phyloP scores from a whole-genome alignment of 2,888 invertebrate genomes.

The Aplocera efformata region DNA sequence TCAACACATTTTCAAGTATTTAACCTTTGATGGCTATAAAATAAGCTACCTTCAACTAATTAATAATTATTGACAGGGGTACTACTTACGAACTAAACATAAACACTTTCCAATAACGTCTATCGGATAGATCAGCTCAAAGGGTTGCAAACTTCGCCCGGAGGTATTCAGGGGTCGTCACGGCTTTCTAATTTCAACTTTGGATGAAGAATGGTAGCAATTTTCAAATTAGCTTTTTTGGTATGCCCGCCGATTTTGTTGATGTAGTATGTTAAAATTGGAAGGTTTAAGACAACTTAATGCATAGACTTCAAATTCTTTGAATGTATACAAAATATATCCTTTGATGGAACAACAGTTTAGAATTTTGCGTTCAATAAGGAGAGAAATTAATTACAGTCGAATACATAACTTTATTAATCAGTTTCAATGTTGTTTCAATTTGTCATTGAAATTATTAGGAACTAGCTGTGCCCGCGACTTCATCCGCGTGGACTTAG shows the following conservation, averaged over 20 bases:
- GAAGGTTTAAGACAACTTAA: background rate
- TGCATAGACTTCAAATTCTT: background rate
- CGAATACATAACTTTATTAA: no score
- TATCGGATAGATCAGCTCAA: slow-evolving; percentile 66
- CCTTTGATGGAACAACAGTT: no score
- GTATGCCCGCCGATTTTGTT: slow-evolving; percentile 31
- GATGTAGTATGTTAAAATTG: slow-evolving; percentile 7
- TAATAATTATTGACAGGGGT: slow-evolving; percentile 53
- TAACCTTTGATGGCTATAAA: slow-evolving; percentile 11
- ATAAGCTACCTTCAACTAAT: slow-evolving; percentile 16
- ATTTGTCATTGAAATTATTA: no score
- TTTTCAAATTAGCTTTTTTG: slow-evolving; percentile 70
- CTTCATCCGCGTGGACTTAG: no score
- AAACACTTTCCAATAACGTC: slow-evolving; percentile 58
- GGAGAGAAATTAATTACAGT: no score
- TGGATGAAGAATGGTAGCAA: slow-evolving; percentile 54
- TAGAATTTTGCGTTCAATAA: no score
- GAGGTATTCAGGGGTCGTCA: slow-evolving; percentile 71
- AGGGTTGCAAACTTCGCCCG: slow-evolving; percentile 63
- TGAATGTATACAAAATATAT: no score
- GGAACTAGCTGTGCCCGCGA: no score
- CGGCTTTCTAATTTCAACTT: slow-evolving; percentile 76
- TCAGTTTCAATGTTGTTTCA: no score
- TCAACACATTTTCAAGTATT: no score
- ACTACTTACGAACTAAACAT: slow-evolving; percentile 34